A percentile compares a stretch with the other conserved stretches of the same genome.
These are phyloP conservation scores for Hydrolagus affinis DNA, from an alignment of 2,113 vertebrate genomes.

Conservation along the genomic window DNA sequence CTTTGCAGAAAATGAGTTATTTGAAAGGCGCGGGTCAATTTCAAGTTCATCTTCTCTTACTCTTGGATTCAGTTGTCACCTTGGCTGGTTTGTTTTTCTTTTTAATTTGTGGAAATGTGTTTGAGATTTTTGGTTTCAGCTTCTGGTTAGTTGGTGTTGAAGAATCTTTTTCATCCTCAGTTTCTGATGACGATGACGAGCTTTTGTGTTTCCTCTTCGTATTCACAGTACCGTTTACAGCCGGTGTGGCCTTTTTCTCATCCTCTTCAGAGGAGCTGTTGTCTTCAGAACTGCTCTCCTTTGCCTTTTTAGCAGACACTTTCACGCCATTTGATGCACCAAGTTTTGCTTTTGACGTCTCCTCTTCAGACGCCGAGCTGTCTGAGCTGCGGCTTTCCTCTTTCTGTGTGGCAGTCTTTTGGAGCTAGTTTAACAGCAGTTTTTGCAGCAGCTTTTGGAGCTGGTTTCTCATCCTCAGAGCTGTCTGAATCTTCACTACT, in stretches of 20 bases:
- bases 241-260: conserved; percentile 37
- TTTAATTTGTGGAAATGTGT: conserved; percentile 84
- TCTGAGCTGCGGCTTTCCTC: conserved; percentile 48
- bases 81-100: conserved; percentile 32
- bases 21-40: conserved; percentile 73
- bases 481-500: conserved; percentile 63
- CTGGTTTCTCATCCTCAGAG: conserved; percentile 51
- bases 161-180: conserved; percentile 45
- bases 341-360: conserved; percentile 35
- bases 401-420: conserved; percentile 45
- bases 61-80: conserved; percentile 37
- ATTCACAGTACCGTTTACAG: conserved; percentile 33
- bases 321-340: conserved; percentile 18
- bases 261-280: conserved; percentile 59
- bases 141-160: conserved; percentile 72
- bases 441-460: conserved; percentile 35
- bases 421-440: conserved; percentile 1
- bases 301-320: conserved; percentile 36
- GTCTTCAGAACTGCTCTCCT: conserved; percentile 46
- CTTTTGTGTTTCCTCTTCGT: conserved; percentile 63
- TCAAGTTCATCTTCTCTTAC: conserved; percentile 74
- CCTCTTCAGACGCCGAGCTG: conserved; percentile 54
- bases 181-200: conserved; percentile 35
- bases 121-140: conserved; percentile 62
- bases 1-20: conserved; percentile 95